Percentiles rank a stretch among this genome's conserved stretches.
phyloP scores from a whole-genome alignment of 2,888 invertebrate genomes.

The Athalia rosae region DNA sequence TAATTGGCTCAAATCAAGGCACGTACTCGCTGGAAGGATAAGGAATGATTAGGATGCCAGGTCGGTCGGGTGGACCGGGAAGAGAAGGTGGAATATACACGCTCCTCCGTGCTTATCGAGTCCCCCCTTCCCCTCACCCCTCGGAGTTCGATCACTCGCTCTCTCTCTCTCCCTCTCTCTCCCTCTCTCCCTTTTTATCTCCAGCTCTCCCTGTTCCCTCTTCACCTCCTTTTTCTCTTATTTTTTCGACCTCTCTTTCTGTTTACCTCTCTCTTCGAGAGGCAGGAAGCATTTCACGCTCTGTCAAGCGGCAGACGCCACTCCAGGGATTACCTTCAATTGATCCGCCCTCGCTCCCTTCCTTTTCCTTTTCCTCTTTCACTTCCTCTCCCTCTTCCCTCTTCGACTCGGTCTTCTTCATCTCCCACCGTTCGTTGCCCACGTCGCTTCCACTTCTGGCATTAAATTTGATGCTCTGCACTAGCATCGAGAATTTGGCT shows the following conservation, averaged over 20 bases:
- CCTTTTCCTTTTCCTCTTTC: constrained; percentile 35
- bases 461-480: constrained; percentile 25
- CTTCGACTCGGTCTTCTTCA: constrained; percentile 35
- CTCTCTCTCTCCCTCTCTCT: constrained; percentile 32
- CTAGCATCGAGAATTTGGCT: background rate
- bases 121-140: constrained; percentile 18
- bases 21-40: constrained; percentile 56
- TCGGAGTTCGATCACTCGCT: constrained; percentile 28
- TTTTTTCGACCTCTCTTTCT: background rate
- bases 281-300: constrained; percentile 70
- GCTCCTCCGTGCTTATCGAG: constrained; percentile 35
- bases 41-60: constrained; percentile 62
- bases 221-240: background rate
- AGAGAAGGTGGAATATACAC: constrained; percentile 47
- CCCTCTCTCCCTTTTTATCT: constrained; percentile 32
- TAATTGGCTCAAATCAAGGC: constrained; percentile 67
- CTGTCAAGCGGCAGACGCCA: constrained; percentile 68
- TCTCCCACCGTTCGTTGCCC: constrained; percentile 46
- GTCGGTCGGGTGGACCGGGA: constrained; percentile 49
- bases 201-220: constrained; percentile 2
- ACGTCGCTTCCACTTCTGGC: constrained; percentile 11
- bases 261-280: constrained; percentile 42
- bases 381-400: constrained; percentile 44
- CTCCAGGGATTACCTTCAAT: constrained; percentile 71
- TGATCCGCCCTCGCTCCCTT: constrained; percentile 65